Evolutionary conservation across 2,888 invertebrate species (phyloP), one percentile per base, ranked within the genome.

Genomic region (Carabus problematicus): DNA sequence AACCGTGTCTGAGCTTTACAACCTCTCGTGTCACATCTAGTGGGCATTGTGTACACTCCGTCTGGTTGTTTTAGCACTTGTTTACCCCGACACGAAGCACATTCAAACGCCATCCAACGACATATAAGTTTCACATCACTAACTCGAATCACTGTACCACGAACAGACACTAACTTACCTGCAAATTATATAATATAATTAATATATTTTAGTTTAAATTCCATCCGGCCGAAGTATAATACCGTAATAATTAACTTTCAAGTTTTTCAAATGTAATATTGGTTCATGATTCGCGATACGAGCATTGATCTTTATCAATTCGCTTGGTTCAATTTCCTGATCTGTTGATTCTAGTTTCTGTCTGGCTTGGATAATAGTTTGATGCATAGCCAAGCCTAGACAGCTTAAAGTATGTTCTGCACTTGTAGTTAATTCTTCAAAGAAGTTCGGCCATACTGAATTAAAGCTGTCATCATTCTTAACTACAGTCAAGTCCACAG

Each of bases 101-200:
- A 95, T 72, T 87, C 83, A 83, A 94, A 97, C 0, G 91, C 91
- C 83, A 96, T 85, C 80, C 91, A 90, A 7, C 88, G 88, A 73
- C 91, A 90, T 18, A 91, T 82, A 1, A 93, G 87, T 71, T 90
- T 91, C 0, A 90, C 86, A 76, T 89, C 88, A 12, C 93, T 89
- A 3, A 93, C 91, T 78, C 92, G 86, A 71, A 93, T 92, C 0
- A 97, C 93, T 49, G 93, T 94, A 0, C 97, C 97, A 77, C 91
- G 88, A 2, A 96, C 86, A 29, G 92, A 87, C 19, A 94, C 89
- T 72, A 96, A 79, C 81, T 91, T 91, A 4, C 89, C 91, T 89
- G 69, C 47, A 76, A 61, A 70, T 59, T 60, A 74, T 45, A 40
- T 56, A 69, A 63, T 49, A 62, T 63, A 69, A 60, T 55, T 43